phyloP scores from a whole-genome alignment of 1,140 invertebrate genomes.

The Aphelinus certus region DNA sequence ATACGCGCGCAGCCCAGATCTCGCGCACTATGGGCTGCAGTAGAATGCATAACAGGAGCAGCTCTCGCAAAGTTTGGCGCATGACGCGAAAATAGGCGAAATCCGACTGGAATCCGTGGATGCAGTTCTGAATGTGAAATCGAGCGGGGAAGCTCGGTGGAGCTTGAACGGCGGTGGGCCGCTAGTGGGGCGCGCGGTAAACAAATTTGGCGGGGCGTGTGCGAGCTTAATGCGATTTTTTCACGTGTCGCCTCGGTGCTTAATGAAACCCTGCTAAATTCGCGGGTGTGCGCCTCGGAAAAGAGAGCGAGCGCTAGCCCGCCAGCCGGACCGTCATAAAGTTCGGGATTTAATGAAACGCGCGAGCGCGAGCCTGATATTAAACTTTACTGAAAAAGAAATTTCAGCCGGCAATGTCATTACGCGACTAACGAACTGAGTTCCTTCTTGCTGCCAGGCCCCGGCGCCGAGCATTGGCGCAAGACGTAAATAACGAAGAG shows the following conservation, averaged over 20 bases:
- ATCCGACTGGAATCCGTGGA: no score
- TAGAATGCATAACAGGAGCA: no score
- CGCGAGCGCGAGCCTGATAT: slow-evolving; percentile 15
- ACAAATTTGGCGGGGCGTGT: not conserved
- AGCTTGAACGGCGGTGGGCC: no score
- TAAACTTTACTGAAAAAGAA: slow-evolving; percentile 19
- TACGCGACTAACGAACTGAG: slow-evolving; percentile 24
- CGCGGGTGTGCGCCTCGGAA: not conserved
- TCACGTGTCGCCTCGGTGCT: slow-evolving; percentile 7
- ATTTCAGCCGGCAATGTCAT: slow-evolving; percentile 23
- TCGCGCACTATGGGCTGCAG: no score
- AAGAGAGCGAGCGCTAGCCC: slow-evolving; percentile 4
- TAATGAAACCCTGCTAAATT: slow-evolving; percentile 27
- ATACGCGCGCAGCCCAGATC: no score
- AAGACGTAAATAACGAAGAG: slow-evolving; percentile 18
- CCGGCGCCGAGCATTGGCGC: not conserved
- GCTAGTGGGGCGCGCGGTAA: not conserved
- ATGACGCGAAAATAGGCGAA: no score
- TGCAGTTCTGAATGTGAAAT: not conserved
- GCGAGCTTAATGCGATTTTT: slow-evolving; percentile 13
- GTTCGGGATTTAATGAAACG: slow-evolving; percentile 31
- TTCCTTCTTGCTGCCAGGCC: not conserved
- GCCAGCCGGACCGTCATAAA: slow-evolving; percentile 37
- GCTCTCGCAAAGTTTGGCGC: no score
- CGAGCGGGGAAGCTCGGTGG: not conserved